Evolutionary conservation across 2,888 invertebrate species (phyloP), one percentile per base, ranked within the genome.

Genomic region (Spialia ferax): DNA sequence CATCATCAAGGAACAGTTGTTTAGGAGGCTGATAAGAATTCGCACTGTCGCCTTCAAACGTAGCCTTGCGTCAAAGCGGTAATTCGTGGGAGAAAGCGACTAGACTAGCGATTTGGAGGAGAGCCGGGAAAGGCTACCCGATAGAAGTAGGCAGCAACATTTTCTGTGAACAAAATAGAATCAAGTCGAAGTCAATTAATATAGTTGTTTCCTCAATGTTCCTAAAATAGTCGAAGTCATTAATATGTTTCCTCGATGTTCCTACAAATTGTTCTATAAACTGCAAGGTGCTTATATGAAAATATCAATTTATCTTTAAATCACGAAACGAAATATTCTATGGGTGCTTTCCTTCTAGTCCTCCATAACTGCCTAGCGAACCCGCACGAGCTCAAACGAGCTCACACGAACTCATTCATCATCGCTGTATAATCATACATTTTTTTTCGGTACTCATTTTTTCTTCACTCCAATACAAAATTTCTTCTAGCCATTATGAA

Each of bases 391-490:
- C 26, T 4, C 5, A 26, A 26, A 5, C 13, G 77, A 77, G 75
- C 72, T 80, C 23, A 50, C 10, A 45, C 18, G 7, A 45, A 45
- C 1, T 20, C 81, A 84, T 85, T 84, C 82, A 83, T 84, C 81
- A 83, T 83, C 18, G 18, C 15, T 45, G 75, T 77, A 54, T 54
- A 38, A 80, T 81, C 75, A 74, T 77, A n/a, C 76, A 38, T 13
- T n/a, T 72, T 79, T 82, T 85, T 86, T 83, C 82, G 72, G 72
- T 69, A 68, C 63, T 22, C n/a, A n/a, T 63, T 73, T 79, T 83
- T 84, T 81, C 79, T 72, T 72, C 48, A 32, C 67, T 71, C 69
- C 63, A 64, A 32, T 32, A 57, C 26, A n/a, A n/a, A 38, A 38
- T n/a, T 38, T n/a, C n/a, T n/a, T n/a, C n/a, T n/a, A n/a, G n/a